A percentile compares a stretch with the other conserved stretches of the same genome.
These are phyloP conservation scores for Bergia puertoricense DNA, from an alignment of 92 coral and sea anemone genomes.

Conservation along the genomic window DNA sequence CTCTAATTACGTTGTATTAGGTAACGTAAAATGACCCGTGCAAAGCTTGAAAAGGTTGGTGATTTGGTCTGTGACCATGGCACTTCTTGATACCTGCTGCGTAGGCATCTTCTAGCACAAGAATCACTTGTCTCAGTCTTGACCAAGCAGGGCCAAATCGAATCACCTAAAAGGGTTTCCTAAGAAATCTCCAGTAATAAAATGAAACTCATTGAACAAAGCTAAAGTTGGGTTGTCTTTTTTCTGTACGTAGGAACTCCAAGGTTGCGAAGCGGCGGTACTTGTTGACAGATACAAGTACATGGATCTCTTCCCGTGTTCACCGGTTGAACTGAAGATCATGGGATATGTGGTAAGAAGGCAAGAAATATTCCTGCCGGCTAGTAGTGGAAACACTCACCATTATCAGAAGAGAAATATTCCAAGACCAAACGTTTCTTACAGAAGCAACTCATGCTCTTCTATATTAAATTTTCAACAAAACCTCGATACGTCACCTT, in stretches of 20 bases:
- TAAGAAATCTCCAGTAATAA: too few species aligned
- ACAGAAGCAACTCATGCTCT: too few species aligned
- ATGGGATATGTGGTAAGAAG: constrained; percentile 92
- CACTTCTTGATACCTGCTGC: too few species aligned
- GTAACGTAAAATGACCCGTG: too few species aligned
- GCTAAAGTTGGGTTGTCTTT: not conserved
- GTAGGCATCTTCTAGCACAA: not conserved
- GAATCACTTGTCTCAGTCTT: not conserved
- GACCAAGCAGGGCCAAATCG: not conserved
- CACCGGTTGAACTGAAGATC: constrained; percentile 80
- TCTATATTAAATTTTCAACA: too few species aligned
- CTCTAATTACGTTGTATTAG: too few species aligned
- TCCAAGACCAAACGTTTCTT: too few species aligned
- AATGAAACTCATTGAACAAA: not conserved
- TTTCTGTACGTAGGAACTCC: constrained; percentile 68
- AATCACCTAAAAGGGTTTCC: not conserved
- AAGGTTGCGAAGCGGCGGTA: constrained; percentile 82
- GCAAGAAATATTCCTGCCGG: not conserved
- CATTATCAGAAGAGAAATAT: too few species aligned
- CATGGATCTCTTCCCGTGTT: constrained; percentile 89
- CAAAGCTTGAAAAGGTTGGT: not conserved
- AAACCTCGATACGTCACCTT: too few species aligned
- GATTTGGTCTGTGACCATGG: too few species aligned
- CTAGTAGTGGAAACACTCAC: not conserved
- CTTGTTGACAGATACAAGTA: constrained; percentile 95